Evolutionary conservation across 2,113 vertebrate species (phyloP).

Genomic region (Cathartes aura): DNA sequence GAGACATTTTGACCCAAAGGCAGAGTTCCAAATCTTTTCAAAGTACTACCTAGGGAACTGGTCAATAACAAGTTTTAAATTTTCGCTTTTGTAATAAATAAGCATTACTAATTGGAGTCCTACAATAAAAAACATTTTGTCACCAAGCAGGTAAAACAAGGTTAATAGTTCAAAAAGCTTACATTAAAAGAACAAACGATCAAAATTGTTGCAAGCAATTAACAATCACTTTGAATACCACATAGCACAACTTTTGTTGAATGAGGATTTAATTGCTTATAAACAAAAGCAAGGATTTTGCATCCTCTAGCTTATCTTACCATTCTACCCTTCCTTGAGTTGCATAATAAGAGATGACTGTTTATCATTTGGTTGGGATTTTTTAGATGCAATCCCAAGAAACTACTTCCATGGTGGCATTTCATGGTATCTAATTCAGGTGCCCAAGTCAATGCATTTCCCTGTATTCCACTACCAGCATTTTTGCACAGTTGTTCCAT

Average conservation of each 20-base stretch:
- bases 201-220: constrained; percentile 15
- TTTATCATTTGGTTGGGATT: not conserved
- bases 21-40: constrained; percentile 63
- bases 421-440: not conserved
- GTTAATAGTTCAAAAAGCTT: constrained; percentile 38
- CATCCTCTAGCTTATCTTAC: not conserved
- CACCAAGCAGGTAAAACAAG: not conserved
- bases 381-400: not conserved
- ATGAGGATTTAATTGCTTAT: constrained; percentile 3
- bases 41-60: constrained; percentile 62
- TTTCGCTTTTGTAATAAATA: constrained; percentile 59
- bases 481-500: not conserved
- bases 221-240: constrained; percentile 28
- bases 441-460: not conserved
- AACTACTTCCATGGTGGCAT: not conserved
- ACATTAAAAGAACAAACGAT: constrained; percentile 3
- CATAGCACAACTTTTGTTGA: not conserved
- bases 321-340: not conserved
- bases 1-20: constrained; percentile 69
- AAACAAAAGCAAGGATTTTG: constrained; percentile 13
- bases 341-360: not conserved
- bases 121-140: constrained; percentile 32
- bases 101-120: constrained; percentile 16
- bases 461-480: not conserved
- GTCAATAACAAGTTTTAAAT: constrained; percentile 39